Conservation (phyloP, 2,113 vertebrate genomes). For the Sitta europaea region DNA sequence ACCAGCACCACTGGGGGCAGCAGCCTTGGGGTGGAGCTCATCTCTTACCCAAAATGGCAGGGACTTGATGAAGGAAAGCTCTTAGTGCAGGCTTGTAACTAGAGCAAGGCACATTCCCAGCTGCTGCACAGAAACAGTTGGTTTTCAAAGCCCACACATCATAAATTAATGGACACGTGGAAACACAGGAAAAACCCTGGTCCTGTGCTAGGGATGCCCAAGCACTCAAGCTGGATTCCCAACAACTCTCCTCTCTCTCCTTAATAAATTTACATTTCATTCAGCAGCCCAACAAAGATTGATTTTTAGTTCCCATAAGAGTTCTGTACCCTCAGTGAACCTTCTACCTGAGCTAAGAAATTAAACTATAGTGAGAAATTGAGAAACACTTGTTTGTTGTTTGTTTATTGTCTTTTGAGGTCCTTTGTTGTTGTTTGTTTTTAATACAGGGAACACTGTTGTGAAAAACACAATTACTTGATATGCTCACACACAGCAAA, state of each 20-base stretch:
- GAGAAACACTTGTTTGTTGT: neutral
- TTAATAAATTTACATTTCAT: neutral
- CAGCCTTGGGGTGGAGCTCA: neutral
- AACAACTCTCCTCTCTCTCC: neutral
- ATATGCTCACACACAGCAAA: accelerated
- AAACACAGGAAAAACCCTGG: neutral
- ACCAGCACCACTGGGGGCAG: neutral
- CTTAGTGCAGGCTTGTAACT: too few relatives aligned
- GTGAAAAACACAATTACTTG: neutral
- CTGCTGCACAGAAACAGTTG: neutral
- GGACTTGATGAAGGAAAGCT: neutral
- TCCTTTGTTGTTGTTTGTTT: neutral
- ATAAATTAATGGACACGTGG: neutral
- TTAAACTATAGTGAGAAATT: neutral
- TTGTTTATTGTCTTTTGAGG: neutral
- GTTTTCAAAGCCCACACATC: neutral
- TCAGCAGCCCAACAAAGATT: neutral
- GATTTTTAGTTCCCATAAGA: neutral
- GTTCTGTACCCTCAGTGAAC: neutral
- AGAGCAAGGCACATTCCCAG: neutral
- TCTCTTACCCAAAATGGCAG: neutral
- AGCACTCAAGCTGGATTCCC: neutral
- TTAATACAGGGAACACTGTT: neutral
- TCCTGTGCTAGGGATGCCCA: neutral
- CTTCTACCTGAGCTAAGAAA: neutral